These are phyloP conservation scores for Sylvia atricapilla DNA, from an alignment of 2,113 vertebrate species.

Conservation along the genomic window DNA sequence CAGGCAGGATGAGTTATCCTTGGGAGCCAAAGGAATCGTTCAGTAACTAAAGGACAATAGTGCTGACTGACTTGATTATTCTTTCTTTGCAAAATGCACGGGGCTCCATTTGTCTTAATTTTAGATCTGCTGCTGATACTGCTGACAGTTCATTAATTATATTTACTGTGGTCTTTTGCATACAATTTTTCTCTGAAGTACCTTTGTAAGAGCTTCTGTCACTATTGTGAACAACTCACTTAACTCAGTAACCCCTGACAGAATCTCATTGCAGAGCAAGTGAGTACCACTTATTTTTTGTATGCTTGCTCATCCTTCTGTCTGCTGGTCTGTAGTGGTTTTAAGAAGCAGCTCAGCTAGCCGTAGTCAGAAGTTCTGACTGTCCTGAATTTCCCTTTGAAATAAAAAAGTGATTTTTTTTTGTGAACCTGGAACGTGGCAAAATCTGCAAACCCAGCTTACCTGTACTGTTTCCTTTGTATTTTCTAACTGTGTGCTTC, in stretches of 20 bases:
- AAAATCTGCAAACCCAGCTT: background rate
- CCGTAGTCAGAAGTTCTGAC: background rate
- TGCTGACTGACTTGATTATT: background rate
- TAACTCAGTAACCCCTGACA: slow-evolving; percentile 51
- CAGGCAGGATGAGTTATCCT: background rate
- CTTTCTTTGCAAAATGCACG: background rate
- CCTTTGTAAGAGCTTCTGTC: slow-evolving; percentile 64
- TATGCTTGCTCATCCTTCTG: background rate
- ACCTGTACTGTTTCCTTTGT: background rate
- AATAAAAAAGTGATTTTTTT: background rate
- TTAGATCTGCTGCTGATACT: slow-evolving; percentile 55
- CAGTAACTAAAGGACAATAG: slow-evolving; percentile 45
- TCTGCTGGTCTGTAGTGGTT: background rate
- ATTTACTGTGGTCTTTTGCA: slow-evolving; percentile 64
- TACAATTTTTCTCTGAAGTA: slow-evolving; percentile 64
- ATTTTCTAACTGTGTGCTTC: background rate
- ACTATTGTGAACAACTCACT: slow-evolving; percentile 44
- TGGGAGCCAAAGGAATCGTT: background rate
- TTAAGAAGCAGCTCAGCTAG: background rate
- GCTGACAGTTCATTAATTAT: slow-evolving; percentile 55
- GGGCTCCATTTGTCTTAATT: slow-evolving; percentile 57
- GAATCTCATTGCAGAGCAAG: background rate
- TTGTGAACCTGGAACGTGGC: background rate
- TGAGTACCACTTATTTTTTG: slow-evolving; percentile 43
- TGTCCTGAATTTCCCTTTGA: background rate